Conservation (phyloP, 2,888 invertebrate genomes). For the Agrochola lota region DNA sequence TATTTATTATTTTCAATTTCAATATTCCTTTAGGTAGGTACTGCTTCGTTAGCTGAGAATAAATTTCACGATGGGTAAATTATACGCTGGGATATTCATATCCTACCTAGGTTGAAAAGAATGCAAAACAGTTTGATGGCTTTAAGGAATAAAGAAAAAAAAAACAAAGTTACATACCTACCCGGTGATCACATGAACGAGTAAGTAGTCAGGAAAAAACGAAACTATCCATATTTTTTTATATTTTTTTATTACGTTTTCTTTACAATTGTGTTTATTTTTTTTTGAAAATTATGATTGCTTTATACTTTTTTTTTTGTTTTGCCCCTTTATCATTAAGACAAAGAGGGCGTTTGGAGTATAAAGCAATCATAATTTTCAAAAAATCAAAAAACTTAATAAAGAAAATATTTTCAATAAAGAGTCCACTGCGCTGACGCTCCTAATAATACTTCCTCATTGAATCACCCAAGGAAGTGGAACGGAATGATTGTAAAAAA, state of each 20-base stretch:
- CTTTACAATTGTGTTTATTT: no score
- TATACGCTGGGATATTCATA: neutral
- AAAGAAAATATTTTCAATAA: slow-evolving; percentile 19
- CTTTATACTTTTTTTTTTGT: no score
- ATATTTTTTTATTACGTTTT: no score
- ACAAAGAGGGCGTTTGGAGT: no score
- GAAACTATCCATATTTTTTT: no score
- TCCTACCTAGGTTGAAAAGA: neutral
- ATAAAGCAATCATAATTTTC: neutral
- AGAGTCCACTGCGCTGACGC: neutral
- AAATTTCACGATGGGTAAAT: neutral
- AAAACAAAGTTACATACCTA: no score
- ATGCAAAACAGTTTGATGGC: neutral
- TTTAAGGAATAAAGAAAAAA: neutral
- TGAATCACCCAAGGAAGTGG: slow-evolving; percentile 63
- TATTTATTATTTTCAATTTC: neutral
- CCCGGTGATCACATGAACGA: neutral
- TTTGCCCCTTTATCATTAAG: no score
- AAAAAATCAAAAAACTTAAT: neutral
- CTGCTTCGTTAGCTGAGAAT: neutral
- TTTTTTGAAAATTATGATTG: no score
- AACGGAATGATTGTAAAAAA: slow-evolving; percentile 65
- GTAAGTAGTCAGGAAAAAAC: neutral
- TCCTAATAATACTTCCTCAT: slow-evolving; percentile 59
- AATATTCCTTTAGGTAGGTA: neutral